phyloP scores from a whole-genome alignment of 2,888 invertebrate species.

The Scaptomyza flava region DNA sequence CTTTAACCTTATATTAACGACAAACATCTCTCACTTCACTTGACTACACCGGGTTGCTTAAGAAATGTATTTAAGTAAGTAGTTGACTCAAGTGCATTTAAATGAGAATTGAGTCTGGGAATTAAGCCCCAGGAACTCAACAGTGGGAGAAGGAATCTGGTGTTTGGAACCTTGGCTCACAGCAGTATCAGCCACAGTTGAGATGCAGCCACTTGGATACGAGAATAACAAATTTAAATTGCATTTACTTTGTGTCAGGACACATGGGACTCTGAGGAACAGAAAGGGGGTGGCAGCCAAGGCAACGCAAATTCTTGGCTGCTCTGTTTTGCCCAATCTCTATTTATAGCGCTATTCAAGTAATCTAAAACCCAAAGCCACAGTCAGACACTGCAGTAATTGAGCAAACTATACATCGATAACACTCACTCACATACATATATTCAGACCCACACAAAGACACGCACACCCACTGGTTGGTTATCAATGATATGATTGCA shows the following conservation, averaged over 20 bases:
- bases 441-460: not conserved
- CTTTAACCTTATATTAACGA: no score
- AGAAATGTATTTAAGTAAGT: no score
- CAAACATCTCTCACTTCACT: no score
- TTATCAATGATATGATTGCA: slow-evolving; percentile 39
- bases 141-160: slow-evolving; percentile 2
- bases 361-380: slow-evolving; percentile 41
- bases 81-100: slow-evolving; percentile 1
- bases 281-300: not conserved
- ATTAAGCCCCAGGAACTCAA: not conserved
- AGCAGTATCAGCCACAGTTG: not conserved
- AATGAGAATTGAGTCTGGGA: not conserved
- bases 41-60: no score
- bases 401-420: slow-evolving; percentile 37
- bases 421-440: not conserved
- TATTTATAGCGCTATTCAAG: slow-evolving; percentile 45
- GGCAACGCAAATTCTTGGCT: slow-evolving; percentile 4
- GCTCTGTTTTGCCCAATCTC: slow-evolving; percentile 16
- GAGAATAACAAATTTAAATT: slow-evolving; percentile 61
- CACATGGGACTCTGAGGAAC: not conserved
- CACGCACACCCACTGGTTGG: not conserved
- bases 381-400: slow-evolving; percentile 29
- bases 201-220: slow-evolving; percentile 23
- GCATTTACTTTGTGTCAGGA: slow-evolving; percentile 22
- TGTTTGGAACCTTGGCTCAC: not conserved